Conservation (phyloP, 2,888 invertebrate species). For the Xanthia icteritia region DNA sequence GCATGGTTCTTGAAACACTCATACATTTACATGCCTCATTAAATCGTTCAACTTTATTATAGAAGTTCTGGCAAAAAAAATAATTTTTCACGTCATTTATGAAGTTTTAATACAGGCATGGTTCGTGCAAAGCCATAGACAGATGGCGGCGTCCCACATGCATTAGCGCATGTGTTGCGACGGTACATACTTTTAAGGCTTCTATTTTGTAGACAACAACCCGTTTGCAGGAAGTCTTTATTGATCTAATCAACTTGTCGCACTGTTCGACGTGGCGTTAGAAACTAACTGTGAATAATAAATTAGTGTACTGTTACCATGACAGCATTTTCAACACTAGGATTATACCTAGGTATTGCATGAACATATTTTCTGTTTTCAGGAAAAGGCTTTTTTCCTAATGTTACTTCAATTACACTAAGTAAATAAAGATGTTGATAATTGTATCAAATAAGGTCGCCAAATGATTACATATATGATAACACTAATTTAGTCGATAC, state of each 20-base stretch:
- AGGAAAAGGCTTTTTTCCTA: background rate
- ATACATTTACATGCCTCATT: no score
- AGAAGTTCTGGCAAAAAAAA: conserved; percentile 14
- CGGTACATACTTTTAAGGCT: conserved; percentile 73
- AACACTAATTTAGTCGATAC: conserved; percentile 19
- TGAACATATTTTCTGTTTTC: background rate
- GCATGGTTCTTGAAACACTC: no score
- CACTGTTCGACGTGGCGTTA: conserved; percentile 45
- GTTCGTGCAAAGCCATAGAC: conserved; percentile 64
- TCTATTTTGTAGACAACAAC: conserved; percentile 73
- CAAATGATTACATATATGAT: conserved; percentile 38
- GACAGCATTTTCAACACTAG: conserved; percentile 20
- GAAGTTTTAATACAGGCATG: conserved; percentile 37
- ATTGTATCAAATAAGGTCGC: conserved; percentile 35
- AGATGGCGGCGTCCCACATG: conserved; percentile 77
- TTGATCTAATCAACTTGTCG: conserved; percentile 69
- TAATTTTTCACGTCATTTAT: conserved; percentile 28
- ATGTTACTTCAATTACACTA: background rate
- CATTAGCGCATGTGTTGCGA: conserved; percentile 70
- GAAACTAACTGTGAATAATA: conserved; percentile 47
- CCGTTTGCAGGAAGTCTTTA: conserved; percentile 69
- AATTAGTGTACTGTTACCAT: conserved; percentile 30
- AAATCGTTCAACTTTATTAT: background rate
- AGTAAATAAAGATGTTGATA: conserved; percentile 39
- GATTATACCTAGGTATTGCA: background rate